Conservation (phyloP, 1,140 invertebrate genomes). For the Bilobella aurantiaca region DNA sequence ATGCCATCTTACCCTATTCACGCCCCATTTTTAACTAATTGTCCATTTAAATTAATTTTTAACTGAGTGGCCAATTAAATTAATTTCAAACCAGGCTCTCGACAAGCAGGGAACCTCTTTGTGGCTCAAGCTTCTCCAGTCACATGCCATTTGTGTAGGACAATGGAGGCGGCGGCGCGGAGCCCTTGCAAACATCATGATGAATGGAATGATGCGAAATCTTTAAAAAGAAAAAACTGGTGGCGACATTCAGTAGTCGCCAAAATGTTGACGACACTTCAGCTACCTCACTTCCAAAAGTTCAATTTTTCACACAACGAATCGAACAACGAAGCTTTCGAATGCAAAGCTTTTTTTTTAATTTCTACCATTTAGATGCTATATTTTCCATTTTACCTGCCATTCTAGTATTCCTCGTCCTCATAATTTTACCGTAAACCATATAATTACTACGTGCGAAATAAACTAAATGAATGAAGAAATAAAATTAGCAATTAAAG, state of each 20-base stretch:
- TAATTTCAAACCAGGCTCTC: constrained; percentile 61
- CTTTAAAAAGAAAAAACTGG: constrained; percentile 7
- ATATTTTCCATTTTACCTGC: too few relatives aligned
- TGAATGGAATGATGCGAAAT: constrained; percentile 59
- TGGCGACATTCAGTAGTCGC: background rate
- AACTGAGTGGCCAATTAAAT: background rate
- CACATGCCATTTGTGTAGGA: constrained; percentile 78
- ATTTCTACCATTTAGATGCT: too few relatives aligned
- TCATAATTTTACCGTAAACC: too few relatives aligned
- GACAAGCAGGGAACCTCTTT: constrained; percentile 68
- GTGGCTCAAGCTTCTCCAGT: constrained; percentile 81
- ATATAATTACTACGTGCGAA: too few relatives aligned
- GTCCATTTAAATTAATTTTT: background rate
- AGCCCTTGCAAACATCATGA: constrained; percentile 91
- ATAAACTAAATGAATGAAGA: too few relatives aligned
- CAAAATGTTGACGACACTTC: too few relatives aligned
- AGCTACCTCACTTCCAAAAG: background rate
- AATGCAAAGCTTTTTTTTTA: too few relatives aligned
- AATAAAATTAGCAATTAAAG: too few relatives aligned
- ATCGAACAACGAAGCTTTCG: too few relatives aligned
- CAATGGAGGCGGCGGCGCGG: constrained; percentile 81
- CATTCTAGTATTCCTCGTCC: too few relatives aligned
- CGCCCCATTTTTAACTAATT: background rate
- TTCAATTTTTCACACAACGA: too few relatives aligned
- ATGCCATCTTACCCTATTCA: too few relatives aligned